These are phyloP conservation scores for Neodiprion lecontei DNA, from an alignment of 1,140 invertebrate genomes.

Conservation along the genomic window DNA sequence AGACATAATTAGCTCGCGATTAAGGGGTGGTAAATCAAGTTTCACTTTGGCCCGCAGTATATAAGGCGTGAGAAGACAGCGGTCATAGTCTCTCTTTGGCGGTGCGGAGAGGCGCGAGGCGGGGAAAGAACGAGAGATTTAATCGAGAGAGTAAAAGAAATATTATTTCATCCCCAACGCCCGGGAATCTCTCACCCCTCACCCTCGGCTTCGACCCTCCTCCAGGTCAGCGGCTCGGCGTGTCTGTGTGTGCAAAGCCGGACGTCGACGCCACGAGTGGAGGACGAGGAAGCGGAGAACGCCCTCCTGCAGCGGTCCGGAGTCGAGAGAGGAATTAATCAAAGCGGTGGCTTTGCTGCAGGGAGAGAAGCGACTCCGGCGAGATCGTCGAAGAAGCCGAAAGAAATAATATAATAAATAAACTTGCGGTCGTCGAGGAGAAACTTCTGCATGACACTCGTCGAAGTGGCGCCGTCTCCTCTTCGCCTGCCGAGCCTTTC, in stretches of 20 bases:
- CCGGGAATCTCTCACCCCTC: neutral
- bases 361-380: neutral
- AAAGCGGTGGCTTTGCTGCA: neutral
- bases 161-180: neutral
- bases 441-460: conserved; percentile 3
- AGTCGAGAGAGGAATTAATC: neutral
- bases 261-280: neutral
- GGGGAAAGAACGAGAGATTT: neutral
- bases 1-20: neutral
- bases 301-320: neutral
- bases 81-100: neutral
- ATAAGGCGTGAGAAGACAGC: no score
- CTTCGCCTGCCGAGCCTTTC: neutral
- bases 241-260: neutral
- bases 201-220: neutral
- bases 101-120: neutral
- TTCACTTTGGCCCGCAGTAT: neutral
- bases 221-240: neutral
- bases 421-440: neutral
- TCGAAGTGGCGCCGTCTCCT: neutral
- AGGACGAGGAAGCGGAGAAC: neutral
- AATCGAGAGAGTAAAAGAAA: neutral
- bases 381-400: neutral
- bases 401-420: conserved; percentile 6
- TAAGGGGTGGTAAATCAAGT: neutral